Base-by-base conservation (phyloP, 37 sponge, comb jelly and placozoan species). In the Aphrocallistes beatrix region DNA sequence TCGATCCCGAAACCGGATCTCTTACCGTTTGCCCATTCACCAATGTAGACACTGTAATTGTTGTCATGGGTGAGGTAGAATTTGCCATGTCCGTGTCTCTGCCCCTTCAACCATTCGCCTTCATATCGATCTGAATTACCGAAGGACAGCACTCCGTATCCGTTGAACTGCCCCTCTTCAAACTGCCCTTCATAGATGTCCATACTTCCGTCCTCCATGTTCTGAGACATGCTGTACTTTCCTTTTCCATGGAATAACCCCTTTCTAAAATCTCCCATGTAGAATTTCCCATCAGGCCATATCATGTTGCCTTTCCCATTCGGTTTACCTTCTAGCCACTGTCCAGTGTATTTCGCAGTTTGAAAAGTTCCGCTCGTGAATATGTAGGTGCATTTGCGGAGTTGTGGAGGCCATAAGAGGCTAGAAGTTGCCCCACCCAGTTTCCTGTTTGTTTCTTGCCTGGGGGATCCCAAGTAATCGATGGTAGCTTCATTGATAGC, bases 81-180 rank as follows among this genome's bases (percentile, higher is more conserved):
- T 32, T 21, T 88, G 0, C 96, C 96, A 34, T 87, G 48, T 25
- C 96, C 96, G 50, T 90, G 85, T 37, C 92, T 87, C 96, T 96
- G 51, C 39, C 89, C 90, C 50, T 86, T 88, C 81, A 85, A 93
- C 92, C 91, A 95, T 36, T 51, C 84, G 37, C 96, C 96, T 13
- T 87, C 88, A 85, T 95, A 95, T 1, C 0, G 23, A 49, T 91
- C 93, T 36, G 86, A 85, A 88, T 91, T 88, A 6, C 37, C 36
- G 42, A 87, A 95, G 0, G 28, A 50, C 93, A 95, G 91, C 36
- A 9, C 84, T 0, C 96, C 96, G 13, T 83, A 34, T 13, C 96
- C 96, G 39, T 91, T 51, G 16, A 90, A 89, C 34, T 69, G 87
- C 38, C 91, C 89, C 51, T 84, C 23, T 23, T 83, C 82, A 85